These are phyloP conservation scores for Ichneumon xanthorius DNA, from an alignment of 2,888 invertebrate genomes.

Conservation along the genomic window DNA sequence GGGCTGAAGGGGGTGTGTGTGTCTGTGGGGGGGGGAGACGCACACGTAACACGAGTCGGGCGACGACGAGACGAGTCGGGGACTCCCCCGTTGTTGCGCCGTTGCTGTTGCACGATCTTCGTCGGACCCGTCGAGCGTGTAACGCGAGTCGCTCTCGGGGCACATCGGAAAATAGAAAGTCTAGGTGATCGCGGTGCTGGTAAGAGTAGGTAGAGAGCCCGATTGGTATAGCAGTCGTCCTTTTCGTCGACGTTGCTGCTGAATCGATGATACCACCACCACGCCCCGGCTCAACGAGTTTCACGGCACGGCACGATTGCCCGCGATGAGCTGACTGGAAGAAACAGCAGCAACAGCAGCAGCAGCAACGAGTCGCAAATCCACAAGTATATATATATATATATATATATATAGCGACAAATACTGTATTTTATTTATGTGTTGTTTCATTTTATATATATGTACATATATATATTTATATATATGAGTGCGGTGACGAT, in stretches of 20 bases:
- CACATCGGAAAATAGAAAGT: constrained; percentile 65
- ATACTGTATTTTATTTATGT: neutral
- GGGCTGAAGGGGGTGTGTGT: too few species aligned
- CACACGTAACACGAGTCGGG: neutral
- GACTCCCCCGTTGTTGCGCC: neutral
- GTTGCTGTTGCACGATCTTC: constrained; percentile 27
- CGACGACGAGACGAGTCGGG: neutral
- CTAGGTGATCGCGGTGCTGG: constrained; percentile 35
- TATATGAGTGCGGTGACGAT: constrained; percentile 8
- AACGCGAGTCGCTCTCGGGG: constrained; percentile 46
- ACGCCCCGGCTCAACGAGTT: constrained; percentile 46
- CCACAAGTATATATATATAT: neutral
- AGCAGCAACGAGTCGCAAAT: neutral
- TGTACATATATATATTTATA: neutral
- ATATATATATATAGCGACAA: neutral
- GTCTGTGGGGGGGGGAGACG: too few species aligned
- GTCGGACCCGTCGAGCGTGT: constrained; percentile 52
- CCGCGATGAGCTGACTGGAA: constrained; percentile 36
- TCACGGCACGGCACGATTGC: constrained; percentile 39
- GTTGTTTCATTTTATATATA: neutral
- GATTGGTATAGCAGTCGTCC: constrained; percentile 6
- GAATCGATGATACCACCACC: constrained; percentile 56
- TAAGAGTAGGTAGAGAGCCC: neutral
- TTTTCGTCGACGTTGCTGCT: constrained; percentile 36
- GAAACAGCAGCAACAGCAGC: constrained; percentile 4